A percentile compares a stretch with the other conserved stretches of the same genome.
phyloP scores from a whole-genome alignment of 2,797 vertebrate genomes.

The Coregonus suidteri region DNA sequence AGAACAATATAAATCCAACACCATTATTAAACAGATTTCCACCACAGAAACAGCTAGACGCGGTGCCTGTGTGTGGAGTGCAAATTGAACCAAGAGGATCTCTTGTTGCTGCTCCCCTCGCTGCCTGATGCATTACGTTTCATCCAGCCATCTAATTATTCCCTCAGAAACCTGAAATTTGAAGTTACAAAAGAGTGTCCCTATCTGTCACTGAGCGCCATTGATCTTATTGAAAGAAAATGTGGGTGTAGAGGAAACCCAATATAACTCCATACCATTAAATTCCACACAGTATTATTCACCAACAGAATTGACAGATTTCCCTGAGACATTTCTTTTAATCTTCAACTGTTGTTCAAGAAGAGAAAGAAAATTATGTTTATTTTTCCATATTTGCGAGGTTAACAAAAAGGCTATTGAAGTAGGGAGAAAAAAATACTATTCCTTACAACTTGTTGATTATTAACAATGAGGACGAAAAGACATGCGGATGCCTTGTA shows the following conservation, averaged over 20 bases:
- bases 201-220: constrained; percentile 80
- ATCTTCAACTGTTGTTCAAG: constrained; percentile 84
- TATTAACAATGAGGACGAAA: constrained; percentile 74
- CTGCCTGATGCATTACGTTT: constrained; percentile 78
- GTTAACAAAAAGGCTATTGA: constrained; percentile 80
- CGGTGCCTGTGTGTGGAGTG: constrained; percentile 27
- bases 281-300: constrained; percentile 82
- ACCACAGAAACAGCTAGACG: constrained; percentile 60
- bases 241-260: constrained; percentile 81
- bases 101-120: constrained; percentile 71
- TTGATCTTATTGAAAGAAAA: constrained; percentile 85
- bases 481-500: constrained; percentile 67
- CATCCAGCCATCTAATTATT: constrained; percentile 86
- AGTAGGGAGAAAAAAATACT: constrained; percentile 71
- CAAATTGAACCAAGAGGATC: constrained; percentile 73
- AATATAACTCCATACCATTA: constrained; percentile 84
- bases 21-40: constrained; percentile 78
- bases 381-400: constrained; percentile 76
- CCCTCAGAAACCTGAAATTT: constrained; percentile 85
- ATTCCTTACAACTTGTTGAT: constrained; percentile 79
- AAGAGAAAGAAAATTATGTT: constrained; percentile 68
- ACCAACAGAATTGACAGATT: constrained; percentile 83
- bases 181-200: constrained; percentile 84
- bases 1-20: constrained; percentile 74
- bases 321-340: constrained; percentile 83